Evolutionary conservation across 2,888 invertebrate species (phyloP), one percentile per base, ranked within the genome.

Genomic region (Desoria tigrina): DNA sequence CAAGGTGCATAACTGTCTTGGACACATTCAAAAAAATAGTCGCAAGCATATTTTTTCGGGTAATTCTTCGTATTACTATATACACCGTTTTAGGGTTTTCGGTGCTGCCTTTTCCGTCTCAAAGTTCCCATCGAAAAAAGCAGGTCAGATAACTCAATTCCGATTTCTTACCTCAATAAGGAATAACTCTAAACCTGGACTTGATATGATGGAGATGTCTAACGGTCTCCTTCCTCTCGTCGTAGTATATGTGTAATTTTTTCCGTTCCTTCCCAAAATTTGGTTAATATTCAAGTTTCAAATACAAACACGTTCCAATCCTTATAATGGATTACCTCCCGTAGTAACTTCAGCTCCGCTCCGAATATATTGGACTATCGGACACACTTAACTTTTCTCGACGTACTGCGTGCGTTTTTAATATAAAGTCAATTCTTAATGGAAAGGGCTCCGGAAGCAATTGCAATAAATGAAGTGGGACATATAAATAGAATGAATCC

Each of bases 271-370:
- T 45, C 6, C 45, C 21, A 6, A 9, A 51, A 51, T 32, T 51
- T 42, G 51, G 63, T 28, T 63, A 63, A 56, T 63, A 57, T 57
- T 45, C 49, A 57, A 49, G 39, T 63, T 63, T 63, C 57, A 49
- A 57, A 57, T 57, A 51, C 63, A 63, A 57, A 57, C 63, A 63
- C 63, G 63, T 63, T 39, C 27, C 54, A 55, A 49, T 42, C 50
- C 63, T 56, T 39, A 26, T 42, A 49, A n/a, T n/a, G n/a, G n/a
- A n/a, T n/a, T n/a, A n/a, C n/a, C n/a, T n/a, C n/a, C n/a, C n/a
- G n/a, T n/a, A n/a, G n/a, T n/a, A n/a, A n/a, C n/a, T n/a, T n/a
- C n/a, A n/a, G n/a, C n/a, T n/a, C n/a, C n/a, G n/a, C n/a, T n/a
- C n/a, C n/a, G n/a, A 45, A 55, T 54, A 62, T 56, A 27, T 32